Evolutionary conservation across 2,113 vertebrate species (phyloP), one percentile per base, ranked within the genome.

Genomic region (Nanorana parkeri): DNA sequence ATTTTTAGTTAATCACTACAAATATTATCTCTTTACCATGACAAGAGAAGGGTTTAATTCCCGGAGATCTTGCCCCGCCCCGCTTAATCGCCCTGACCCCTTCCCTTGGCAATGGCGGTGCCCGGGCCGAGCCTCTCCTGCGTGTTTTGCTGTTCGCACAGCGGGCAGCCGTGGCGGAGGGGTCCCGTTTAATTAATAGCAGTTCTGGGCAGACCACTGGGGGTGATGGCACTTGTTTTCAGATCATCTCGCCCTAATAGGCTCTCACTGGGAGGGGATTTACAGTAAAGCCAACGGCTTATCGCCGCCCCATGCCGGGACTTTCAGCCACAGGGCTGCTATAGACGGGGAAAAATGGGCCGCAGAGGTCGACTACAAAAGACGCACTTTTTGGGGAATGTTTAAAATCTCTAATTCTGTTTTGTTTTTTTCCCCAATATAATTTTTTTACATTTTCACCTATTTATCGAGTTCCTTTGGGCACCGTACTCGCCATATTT

Each of bases 181-280:
- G 88, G 76, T 90, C 92, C 77, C 0, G 65, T 91, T 91, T 91
- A 92, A 93, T 93, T 90, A 93, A 88, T 91, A 88, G 87, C 56
- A 78, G 88, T 86, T 86, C 90, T 80, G 89, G 76, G 85, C 84
- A 86, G 93, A 89, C 92, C 90, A 86, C 91, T 85, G 90, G 85
- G 86, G 88, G 89, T 82, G 65, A 54, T 86, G 88, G 88, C 90
- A 90, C 90, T 89, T 91, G 91, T 92, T 93, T 93, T 91, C 89
- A 92, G 92, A 93, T 93, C 94, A 90, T 92, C 91, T 92, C 88
- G 83, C 89, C 91, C 92, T 92, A 94, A 94, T 92, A 85, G 92
- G 93, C 85, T 86, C 94, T 65, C 95, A 92, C 93, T 89, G 93
- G 92, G 93, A 91, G 90, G 92, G 91, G 95, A 95, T 95, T 94